phyloP scores from a whole-genome alignment of 2,888 invertebrate genomes.

The Eudemis profundana region DNA sequence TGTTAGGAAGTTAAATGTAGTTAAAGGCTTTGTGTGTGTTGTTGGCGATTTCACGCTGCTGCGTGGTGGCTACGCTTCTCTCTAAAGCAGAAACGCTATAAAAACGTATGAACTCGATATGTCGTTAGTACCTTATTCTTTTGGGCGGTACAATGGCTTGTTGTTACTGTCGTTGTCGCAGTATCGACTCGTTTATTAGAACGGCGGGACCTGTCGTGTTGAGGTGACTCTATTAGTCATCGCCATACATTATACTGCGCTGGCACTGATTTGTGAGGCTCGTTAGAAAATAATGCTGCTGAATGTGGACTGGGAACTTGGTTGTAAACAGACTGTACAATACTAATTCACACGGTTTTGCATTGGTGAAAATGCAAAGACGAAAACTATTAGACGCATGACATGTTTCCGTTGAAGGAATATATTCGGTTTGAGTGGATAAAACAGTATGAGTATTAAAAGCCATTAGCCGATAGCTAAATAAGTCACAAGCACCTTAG shows the following conservation, averaged over 20 bases:
- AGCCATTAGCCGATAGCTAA: too few relatives aligned
- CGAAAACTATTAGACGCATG: background rate
- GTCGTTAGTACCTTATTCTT: conserved; percentile 11
- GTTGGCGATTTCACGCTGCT: conserved; percentile 74
- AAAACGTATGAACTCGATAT: conserved; percentile 13
- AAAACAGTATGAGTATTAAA: too few relatives aligned
- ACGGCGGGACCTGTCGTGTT: conserved; percentile 74
- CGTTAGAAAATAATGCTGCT: conserved; percentile 37
- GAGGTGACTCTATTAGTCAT: conserved; percentile 73
- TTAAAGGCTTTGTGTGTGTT: conserved; percentile 74
- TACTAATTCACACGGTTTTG: background rate
- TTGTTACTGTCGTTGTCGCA: conserved; percentile 62
- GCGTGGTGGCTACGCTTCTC: conserved; percentile 54
- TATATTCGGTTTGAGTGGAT: too few relatives aligned
- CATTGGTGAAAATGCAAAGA: background rate
- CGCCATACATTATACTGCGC: conserved; percentile 51
- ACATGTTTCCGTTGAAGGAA: too few relatives aligned
- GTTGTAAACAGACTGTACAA: conserved; percentile 21
- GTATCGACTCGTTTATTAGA: conserved; percentile 80
- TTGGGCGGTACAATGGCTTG: conserved; percentile 41
- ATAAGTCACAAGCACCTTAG: background rate
- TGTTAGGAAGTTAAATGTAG: conserved; percentile 84
- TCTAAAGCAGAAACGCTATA: background rate
- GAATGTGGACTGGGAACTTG: conserved; percentile 36
- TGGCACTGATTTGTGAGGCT: conserved; percentile 40